Evolutionary conservation across 2,888 invertebrate genomes (phyloP).

Genomic region (Drosophila cognata): DNA sequence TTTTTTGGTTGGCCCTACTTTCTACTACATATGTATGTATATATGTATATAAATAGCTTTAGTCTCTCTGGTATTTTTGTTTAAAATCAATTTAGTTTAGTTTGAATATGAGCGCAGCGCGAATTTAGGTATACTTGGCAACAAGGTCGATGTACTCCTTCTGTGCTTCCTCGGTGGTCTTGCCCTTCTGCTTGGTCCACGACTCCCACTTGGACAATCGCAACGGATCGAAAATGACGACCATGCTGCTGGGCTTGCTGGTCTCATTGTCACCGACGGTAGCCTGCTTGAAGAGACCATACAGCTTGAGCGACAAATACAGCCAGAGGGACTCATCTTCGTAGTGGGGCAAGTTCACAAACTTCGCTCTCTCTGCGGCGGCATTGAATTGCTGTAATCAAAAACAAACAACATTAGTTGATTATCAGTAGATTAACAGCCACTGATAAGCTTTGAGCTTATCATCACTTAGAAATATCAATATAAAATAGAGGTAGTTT

Average conservation of each 20-base stretch:
- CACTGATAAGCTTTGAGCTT: constrained; percentile 32
- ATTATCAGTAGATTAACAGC: constrained; percentile 16
- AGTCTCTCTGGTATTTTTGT: constrained; percentile 44
- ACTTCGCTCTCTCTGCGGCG: constrained; percentile 91
- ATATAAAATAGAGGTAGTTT: constrained; percentile 12
- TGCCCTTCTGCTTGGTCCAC: constrained; percentile 94
- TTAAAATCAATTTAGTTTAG: constrained; percentile 45
- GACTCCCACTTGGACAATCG: constrained; percentile 94
- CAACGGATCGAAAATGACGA: too few species aligned
- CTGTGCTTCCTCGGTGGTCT: constrained; percentile 91
- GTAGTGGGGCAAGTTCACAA: constrained; percentile 90
- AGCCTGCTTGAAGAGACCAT: constrained; percentile 94
- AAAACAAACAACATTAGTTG: constrained; percentile 9
- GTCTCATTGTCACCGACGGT: constrained; percentile 92
- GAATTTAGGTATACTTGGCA: constrained; percentile 85
- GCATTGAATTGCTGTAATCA: constrained; percentile 90
- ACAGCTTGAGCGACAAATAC: constrained; percentile 87
- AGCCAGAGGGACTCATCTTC: constrained; percentile 90
- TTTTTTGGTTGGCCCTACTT: constrained; percentile 18
- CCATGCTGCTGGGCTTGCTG: constrained; percentile 90
- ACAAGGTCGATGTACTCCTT: constrained; percentile 90
- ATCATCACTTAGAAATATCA: constrained; percentile 20
- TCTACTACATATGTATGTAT: constrained; percentile 17
- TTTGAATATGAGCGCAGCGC: constrained; percentile 1
- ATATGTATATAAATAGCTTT: constrained; percentile 42